A percentile compares a stretch with the other conserved stretches of the same genome.
phyloP scores from a whole-genome alignment of 2,888 invertebrate species.

The Microctonus aethiopoides region DNA sequence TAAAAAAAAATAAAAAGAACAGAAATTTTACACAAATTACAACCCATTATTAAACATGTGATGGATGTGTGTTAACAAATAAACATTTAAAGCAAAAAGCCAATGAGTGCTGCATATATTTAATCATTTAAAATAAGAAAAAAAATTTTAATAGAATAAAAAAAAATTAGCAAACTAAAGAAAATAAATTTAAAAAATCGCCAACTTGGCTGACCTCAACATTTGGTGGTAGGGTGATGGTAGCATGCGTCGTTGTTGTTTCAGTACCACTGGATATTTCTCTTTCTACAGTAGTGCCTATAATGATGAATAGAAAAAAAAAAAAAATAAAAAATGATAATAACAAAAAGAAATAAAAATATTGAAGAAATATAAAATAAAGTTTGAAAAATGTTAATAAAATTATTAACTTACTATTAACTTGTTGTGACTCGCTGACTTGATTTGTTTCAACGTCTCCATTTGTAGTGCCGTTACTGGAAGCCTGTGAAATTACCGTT shows the following conservation, averaged over 20 bases:
- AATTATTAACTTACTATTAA: constrained; percentile 65
- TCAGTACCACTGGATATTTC: constrained; percentile 64
- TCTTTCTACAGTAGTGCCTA: constrained; percentile 65
- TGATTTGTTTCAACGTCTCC: constrained; percentile 62
- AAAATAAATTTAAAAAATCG: constrained; percentile 4
- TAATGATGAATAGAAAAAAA: constrained; percentile 49
- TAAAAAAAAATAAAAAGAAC: too few relatives aligned
- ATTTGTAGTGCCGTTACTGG: constrained; percentile 61
- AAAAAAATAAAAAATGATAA: constrained; percentile 28
- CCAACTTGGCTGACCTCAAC: constrained; percentile 62
- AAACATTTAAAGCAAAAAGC: constrained; percentile 29
- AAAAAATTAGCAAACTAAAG: constrained; percentile 1
- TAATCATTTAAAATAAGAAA: background rate
- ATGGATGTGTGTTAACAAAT: constrained; percentile 2
- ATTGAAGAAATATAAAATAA: constrained; percentile 17
- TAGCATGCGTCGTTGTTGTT: constrained; percentile 65
- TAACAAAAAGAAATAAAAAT: constrained; percentile 14
- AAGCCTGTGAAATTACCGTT: constrained; percentile 61
- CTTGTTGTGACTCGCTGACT: constrained; percentile 60
- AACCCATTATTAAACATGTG: background rate
- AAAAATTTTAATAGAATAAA: constrained; percentile 11
- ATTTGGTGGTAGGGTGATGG: constrained; percentile 64
- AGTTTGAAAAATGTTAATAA: constrained; percentile 14
- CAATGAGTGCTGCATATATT: constrained; percentile 22
- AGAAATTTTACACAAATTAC: too few relatives aligned